These are phyloP conservation scores for Egretta garzetta DNA, from an alignment of 2,113 vertebrate species.

Conservation along the genomic window DNA sequence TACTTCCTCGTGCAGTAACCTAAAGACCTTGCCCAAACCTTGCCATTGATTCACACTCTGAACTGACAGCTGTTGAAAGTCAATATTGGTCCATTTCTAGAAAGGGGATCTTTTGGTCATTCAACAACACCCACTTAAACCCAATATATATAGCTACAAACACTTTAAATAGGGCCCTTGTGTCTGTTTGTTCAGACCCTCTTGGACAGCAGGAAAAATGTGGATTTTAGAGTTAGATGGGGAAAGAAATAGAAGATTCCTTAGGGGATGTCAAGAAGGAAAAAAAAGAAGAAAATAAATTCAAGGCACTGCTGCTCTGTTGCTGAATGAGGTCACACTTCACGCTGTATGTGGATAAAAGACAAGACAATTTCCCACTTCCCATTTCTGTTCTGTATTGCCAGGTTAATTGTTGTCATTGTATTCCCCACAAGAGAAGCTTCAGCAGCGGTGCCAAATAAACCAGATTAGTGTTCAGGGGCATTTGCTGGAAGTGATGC, in stretches of 20 bases:
- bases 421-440: slow-evolving; percentile 56
- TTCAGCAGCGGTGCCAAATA: slow-evolving; percentile 62
- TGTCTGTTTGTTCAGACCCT: neutral
- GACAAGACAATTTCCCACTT: slow-evolving; percentile 47
- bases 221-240: neutral
- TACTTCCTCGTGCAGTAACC: neutral
- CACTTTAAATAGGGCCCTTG: neutral
- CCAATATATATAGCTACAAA: neutral
- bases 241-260: neutral
- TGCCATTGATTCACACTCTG: neutral
- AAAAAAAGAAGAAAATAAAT: neutral
- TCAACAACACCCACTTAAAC: neutral
- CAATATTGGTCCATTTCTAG: neutral
- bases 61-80: neutral
- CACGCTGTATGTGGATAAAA: neutral
- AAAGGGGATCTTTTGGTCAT: neutral
- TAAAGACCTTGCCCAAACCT: neutral
- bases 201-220: neutral
- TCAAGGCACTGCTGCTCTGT: neutral
- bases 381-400: slow-evolving; percentile 43
- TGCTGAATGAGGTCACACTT: neutral
- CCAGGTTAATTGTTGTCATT: slow-evolving; percentile 68
- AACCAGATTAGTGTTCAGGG: slow-evolving; percentile 67
- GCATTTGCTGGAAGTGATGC: slow-evolving; percentile 59
- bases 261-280: neutral